Base-by-base conservation (phyloP, 2,797 vertebrate genomes). In the Takifugu ocellatus region DNA sequence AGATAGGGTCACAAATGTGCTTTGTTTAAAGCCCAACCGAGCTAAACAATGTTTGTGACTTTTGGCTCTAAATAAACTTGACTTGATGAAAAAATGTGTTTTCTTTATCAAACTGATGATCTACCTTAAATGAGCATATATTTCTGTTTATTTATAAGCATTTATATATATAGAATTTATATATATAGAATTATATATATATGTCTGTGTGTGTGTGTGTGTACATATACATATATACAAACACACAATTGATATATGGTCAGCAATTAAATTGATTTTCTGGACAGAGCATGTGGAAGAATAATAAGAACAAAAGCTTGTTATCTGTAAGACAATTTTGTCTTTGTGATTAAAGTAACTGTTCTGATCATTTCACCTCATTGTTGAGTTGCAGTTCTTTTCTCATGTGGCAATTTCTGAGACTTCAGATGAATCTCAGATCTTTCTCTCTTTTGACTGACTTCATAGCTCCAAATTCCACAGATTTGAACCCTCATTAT, bases 311-410 rank as follows among this genome's bases (percentile, higher is more conserved):
- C 7, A 68, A 63, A 70, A 61, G 26, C 63, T 57, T 63, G 70
- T 79, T 77, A 85, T 86, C 70, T 71, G 54, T 66, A 64, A 78
- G 65, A 71, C 65, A 67, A 72, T 86, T 79, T 75, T 68, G 61
- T 43, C 62, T 63, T 67, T 61, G 55, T 61, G 66, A 59, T 59
- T 73, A 77, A 81, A 79, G 50, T 61, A 47, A 33, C 64, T 57
- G 73, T 81, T 78, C 77, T 77, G 64, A 74, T 31, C 31, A 11
- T n/a, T 2, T 8, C 1, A 24, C 54, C 68, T 83, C 65, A 78
- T 84, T 81, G 79, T 70, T 72, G 57, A 69, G 63, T 64, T 57
- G 69, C 57, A 54, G 44, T 64, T 42, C 8, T 45, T 21, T 21
- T 21, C 9, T 33, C 31, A 8, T 2, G 7, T 10, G 31, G 8